A percentile compares a stretch with the other conserved stretches of the same genome.
Evolutionary conservation across 2,888 invertebrate genomes (phyloP).

Genomic region (Drosophila prolongata): DNA sequence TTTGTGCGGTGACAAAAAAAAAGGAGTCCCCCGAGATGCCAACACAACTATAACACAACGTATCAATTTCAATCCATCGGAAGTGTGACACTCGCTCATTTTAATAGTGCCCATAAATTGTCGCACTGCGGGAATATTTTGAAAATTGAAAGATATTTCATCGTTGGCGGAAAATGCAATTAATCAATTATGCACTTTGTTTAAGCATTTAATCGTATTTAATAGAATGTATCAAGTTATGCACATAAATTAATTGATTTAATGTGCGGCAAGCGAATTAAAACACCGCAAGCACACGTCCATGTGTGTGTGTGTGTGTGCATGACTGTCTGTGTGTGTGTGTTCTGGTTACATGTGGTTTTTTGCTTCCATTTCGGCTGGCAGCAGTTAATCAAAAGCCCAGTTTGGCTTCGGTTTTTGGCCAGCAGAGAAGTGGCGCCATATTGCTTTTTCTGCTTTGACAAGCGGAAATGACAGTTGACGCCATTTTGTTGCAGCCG

Average conservation of each 20-base stretch:
- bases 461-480: constrained; percentile 59
- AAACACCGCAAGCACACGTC: constrained; percentile 42
- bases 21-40: not conserved
- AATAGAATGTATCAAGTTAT: constrained; percentile 47
- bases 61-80: constrained; percentile 28
- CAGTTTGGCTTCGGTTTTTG: constrained; percentile 13
- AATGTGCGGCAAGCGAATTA: constrained; percentile 52
- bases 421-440: constrained; percentile 9
- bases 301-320: not conserved
- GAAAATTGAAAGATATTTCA: constrained; percentile 29
- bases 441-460: constrained; percentile 35
- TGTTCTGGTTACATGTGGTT: constrained; percentile 32
- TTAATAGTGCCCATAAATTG: constrained; percentile 40
- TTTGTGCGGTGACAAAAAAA: not conserved
- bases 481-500: constrained; percentile 56
- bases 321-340: not conserved
- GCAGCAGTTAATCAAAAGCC: constrained; percentile 43
- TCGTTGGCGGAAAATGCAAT: constrained; percentile 22
- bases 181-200: constrained; percentile 59
- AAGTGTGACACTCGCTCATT: constrained; percentile 21
- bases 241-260: constrained; percentile 66
- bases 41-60: not conserved
- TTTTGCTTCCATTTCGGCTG: constrained; percentile 24
- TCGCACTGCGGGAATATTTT: not conserved
- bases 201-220: constrained; percentile 55